Conservation (phyloP, 2,797 vertebrate species). For the Cottoperca gobio region DNA sequence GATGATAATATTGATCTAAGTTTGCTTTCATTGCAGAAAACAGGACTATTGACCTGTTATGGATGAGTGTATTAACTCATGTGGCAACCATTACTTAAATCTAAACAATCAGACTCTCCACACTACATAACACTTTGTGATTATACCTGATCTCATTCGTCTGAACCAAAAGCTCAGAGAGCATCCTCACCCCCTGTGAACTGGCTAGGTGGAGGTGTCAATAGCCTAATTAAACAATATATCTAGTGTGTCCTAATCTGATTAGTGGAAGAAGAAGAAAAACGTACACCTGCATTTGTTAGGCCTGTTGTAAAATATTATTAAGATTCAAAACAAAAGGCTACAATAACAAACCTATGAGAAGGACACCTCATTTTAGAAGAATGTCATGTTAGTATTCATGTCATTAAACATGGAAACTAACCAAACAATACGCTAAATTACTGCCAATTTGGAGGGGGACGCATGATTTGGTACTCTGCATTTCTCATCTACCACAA, state of each 20-base stretch:
- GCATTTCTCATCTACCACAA: not conserved
- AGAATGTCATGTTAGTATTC: not conserved
- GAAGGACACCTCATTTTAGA: not conserved
- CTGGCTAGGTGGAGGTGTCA: not conserved
- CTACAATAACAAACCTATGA: not conserved
- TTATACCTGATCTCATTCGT: not conserved
- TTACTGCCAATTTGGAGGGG: accelerated
- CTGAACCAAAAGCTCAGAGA: not conserved
- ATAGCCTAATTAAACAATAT: not conserved
- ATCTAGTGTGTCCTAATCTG: no score
- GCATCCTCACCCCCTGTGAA: no score
- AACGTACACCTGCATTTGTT: not conserved
- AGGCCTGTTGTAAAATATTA: not conserved
- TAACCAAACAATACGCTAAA: not conserved
- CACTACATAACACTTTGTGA: not conserved
- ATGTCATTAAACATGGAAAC: not conserved
- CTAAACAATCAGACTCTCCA: not conserved
- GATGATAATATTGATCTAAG: not conserved
- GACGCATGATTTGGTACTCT: not conserved
- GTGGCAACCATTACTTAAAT: not conserved
- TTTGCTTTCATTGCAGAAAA: not conserved
- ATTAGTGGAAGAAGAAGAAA: not conserved
- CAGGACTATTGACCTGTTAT: not conserved
- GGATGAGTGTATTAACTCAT: not conserved
- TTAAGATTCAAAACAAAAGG: not conserved